Conservation (phyloP, 2,797 vertebrate genomes). For the Gephyroberyx darwinii region DNA sequence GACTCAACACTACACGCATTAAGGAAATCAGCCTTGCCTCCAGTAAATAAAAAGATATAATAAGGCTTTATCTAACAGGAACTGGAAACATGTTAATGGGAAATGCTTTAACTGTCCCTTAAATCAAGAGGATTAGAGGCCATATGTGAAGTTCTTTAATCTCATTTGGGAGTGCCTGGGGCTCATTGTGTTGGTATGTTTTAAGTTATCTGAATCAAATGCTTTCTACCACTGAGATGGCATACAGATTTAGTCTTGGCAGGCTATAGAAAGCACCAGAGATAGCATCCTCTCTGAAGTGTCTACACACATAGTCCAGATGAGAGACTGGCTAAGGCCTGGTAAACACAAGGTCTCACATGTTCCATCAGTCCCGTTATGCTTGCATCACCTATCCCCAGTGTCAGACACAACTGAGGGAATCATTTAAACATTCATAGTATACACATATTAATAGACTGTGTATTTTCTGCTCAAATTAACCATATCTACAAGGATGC, state of each 20-base stretch:
- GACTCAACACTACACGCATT: conserved; percentile 23
- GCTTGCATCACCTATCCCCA: conserved; percentile 61
- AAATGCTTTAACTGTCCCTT: conserved; percentile 72
- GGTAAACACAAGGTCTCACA: background rate
- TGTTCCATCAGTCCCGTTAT: conserved; percentile 23
- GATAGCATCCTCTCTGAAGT: conserved; percentile 9
- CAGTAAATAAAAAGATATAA: conserved; percentile 45
- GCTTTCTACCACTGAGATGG: conserved; percentile 36
- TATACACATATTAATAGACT: conserved; percentile 70
- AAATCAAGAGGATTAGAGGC: conserved; percentile 77
- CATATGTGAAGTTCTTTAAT: conserved; percentile 77
- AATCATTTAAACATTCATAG: conserved; percentile 66
- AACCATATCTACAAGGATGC: conserved; percentile 33
- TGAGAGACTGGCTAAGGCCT: conserved; percentile 4
- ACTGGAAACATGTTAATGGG: conserved; percentile 67
- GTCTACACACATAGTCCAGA: conserved; percentile 18
- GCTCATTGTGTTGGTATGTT: conserved; percentile 64
- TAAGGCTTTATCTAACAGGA: conserved; percentile 67
- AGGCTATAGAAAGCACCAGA: background rate
- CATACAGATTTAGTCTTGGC: conserved; percentile 17
- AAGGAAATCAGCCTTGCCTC: conserved; percentile 31
- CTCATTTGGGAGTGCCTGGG: conserved; percentile 66
- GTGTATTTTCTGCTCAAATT: conserved; percentile 70
- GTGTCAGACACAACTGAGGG: conserved; percentile 45
- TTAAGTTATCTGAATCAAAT: conserved; percentile 72